Evolutionary conservation across 2,113 vertebrate genomes (phyloP).

Genomic region (human (Homo sapiens)): GRCh38 chr16:59410501-59411000

Average conservation of each 20-base stretch:
- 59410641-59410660: background rate
- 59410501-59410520: too few relatives aligned
- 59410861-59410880: background rate
- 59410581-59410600: background rate
- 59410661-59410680: background rate
- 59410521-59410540: too few relatives aligned
- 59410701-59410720: background rate
- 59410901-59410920: background rate
- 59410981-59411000: background rate
- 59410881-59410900: background rate
- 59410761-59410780: background rate
- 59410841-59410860: background rate
- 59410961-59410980: background rate
- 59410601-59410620: background rate
- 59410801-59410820: background rate
- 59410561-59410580: background rate
- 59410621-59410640: background rate
- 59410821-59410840: background rate
- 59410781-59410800: background rate
- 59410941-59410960: background rate
- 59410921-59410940: background rate
- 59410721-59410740: background rate
- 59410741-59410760: background rate
- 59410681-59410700: background rate
- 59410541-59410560: too few relatives aligned